Evolutionary conservation across 1,140 invertebrate genomes (phyloP).

Genomic region (Melipona quadrifasciata): DNA sequence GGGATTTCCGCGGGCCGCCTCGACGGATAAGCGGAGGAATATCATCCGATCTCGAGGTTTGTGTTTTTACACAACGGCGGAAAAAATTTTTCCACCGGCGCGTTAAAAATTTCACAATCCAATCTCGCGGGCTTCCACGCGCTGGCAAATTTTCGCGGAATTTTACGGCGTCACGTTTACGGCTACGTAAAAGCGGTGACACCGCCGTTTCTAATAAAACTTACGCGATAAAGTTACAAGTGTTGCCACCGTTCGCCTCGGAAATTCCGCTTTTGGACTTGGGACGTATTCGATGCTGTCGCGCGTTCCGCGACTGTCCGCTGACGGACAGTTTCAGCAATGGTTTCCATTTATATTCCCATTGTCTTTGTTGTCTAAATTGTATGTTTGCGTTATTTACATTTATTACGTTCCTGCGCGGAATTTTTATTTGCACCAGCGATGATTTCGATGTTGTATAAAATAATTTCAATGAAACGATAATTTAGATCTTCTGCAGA

Average conservation of each 20-base stretch:
- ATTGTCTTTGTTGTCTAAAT: background rate
- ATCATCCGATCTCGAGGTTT: background rate
- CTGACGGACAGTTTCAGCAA: too few species aligned
- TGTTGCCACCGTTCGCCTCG: background rate
- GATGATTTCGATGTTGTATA: too few species aligned
- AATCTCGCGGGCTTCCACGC: background rate
- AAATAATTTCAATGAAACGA: too few species aligned
- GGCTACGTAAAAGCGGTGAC: background rate
- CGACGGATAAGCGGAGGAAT: background rate
- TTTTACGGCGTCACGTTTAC: constrained; percentile 11
- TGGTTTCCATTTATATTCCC: background rate
- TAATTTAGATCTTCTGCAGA: too few species aligned
- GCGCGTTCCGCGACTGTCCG: background rate
- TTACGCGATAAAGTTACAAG: constrained; percentile 3
- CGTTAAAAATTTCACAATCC: constrained; percentile 50
- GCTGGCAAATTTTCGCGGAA: background rate
- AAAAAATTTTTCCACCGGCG: constrained; percentile 20
- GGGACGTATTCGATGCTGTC: background rate
- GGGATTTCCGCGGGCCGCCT: background rate
- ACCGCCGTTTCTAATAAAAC: constrained; percentile 17
- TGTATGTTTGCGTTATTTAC: too few species aligned
- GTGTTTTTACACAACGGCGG: background rate
- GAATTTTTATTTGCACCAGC: too few species aligned
- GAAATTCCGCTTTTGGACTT: background rate
- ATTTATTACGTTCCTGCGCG: too few species aligned